Base-by-base conservation (phyloP, 2,888 invertebrate species). In the Cartodere bifasciata region DNA sequence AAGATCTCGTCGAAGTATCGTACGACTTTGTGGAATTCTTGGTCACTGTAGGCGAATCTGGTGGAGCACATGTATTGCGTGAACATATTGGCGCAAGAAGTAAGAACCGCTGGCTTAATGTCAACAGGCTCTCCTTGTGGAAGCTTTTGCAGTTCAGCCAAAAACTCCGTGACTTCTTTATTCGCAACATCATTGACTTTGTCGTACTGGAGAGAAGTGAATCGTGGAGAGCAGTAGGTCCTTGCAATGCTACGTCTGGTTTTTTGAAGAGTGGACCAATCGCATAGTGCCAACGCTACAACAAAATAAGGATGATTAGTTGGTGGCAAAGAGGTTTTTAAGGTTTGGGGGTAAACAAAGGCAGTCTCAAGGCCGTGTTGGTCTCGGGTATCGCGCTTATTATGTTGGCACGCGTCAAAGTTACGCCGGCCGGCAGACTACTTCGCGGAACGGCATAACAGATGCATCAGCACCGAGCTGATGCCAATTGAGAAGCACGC, bases 41-140 rank as follows among this genome's bases (percentile, higher is more conserved):
- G 33, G 42, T 87, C 82, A 9, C 73, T 66, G 32, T 77, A 71
- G 22, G 74, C 70, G 47, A 85, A 85, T 2, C 79, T 65, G 0
- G 72, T 68, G n/a, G 78, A 80, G 58, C 87, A 87, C 80, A 90
- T 86, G 60, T 86, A 87, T 39, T 79, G 72, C 3, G 72, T 70
- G 56, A 90, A 88, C 73, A 88, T 82, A 58, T 87, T 88, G 44
- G 82, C 81, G 13, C 83, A 77, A 0, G 82, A 72, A 9, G 70
- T 65, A 55, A 84, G 71, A 3, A 88, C 56, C 12, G 75, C 53
- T 0, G 80, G 78, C 52, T 87, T 86, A 15, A 85, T 47, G 33
- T 77, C 65, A 40, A 72, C 60, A 1, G 60, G 51, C 4, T 59
- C 53, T 0, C 64, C 55, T 1, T 56, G 48, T 1, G 64, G 60